Conservation (phyloP, 2,797 vertebrate genomes). For the Petrocephalus sullivani region DNA sequence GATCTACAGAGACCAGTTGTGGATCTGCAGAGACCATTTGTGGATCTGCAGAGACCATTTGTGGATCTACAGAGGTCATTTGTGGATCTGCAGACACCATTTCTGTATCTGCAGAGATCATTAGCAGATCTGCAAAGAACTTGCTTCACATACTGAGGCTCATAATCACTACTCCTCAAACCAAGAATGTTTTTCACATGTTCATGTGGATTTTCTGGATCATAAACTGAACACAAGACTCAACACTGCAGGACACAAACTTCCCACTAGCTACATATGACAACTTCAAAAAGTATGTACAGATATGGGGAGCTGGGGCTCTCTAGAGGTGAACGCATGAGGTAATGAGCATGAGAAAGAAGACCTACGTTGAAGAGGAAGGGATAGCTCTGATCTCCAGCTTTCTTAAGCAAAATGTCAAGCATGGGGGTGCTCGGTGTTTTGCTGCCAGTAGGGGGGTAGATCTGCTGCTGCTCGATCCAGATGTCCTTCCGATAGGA, state of each 20-base stretch:
- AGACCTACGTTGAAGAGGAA: conserved; percentile 73
- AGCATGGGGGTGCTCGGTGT: conserved; percentile 70
- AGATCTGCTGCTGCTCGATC: conserved; percentile 65
- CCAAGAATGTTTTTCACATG: neutral
- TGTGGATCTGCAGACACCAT: neutral
- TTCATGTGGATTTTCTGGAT: neutral
- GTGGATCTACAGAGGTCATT: neutral
- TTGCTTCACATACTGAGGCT: neutral
- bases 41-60: neutral
- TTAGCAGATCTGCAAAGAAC: neutral
- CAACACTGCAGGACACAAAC: neutral
- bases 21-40: too few species aligned
- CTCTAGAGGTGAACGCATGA: conserved; percentile 8
- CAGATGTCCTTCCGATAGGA: conserved; percentile 89
- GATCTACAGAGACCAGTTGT: too few species aligned
- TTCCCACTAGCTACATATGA: neutral
- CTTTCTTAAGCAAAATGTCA: conserved; percentile 75
- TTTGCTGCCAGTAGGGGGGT: conserved; percentile 56
- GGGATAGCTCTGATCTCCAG: conserved; percentile 67
- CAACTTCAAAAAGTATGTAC: conserved; percentile 4
- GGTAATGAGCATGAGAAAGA: conserved; percentile 3
- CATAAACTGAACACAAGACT: neutral
- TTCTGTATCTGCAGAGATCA: too few species aligned
- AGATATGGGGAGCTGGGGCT: neutral
- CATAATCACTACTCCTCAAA: neutral